Evolutionary conservation across 2,113 vertebrate species (phyloP), one percentile per base, ranked within the genome.

Genomic region (Toxotes jaculatrix): DNA sequence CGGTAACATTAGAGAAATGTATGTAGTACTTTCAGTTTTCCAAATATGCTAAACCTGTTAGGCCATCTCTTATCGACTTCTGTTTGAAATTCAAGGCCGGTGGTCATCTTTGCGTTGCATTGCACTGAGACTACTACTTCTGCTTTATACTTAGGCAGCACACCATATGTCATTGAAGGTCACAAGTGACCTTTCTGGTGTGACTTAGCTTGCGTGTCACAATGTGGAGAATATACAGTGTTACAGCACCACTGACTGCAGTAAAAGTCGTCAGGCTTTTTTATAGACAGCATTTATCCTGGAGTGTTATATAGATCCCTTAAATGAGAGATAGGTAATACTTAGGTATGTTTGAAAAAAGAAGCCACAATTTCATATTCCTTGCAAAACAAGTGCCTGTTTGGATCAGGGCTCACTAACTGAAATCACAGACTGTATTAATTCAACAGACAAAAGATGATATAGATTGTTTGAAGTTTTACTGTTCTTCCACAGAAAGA

Each of bases 331-430:
- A 17, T 17, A 6, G 5, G 45, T 17, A 47, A 47, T 47, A 47
- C 49, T 51, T 51, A 9, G 7, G 14, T 47, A 17, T 16, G 5
- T 47, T 23, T n/a, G 4, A 49, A 49, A 34, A 64, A 55, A 57
- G 38, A 7, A 43, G 42, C 42, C 19, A 38, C 70, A 17, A 43
- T 55, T 0, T 34, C 1, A 70, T 53, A 34, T 17, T 71, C 43
- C 27, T 42, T 57, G 47, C 55, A 63, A 79, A 79, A 64, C 67
- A 79, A 27, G 68, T 59, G 40, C 11, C 7, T 59, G 49, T 6
- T 47, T 57, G 42, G 69, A 59, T 66, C 17, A 42, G 78, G 55
- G 12, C 40, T n/a, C 32, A 17, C 5, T n/a, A 2, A 47, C 32
- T 12, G 59, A 59, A 57, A 73, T 59, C 16, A 40, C 60, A 64